Conservation (phyloP, 2,888 invertebrate species). For the Callosobruchus maculatus region DNA sequence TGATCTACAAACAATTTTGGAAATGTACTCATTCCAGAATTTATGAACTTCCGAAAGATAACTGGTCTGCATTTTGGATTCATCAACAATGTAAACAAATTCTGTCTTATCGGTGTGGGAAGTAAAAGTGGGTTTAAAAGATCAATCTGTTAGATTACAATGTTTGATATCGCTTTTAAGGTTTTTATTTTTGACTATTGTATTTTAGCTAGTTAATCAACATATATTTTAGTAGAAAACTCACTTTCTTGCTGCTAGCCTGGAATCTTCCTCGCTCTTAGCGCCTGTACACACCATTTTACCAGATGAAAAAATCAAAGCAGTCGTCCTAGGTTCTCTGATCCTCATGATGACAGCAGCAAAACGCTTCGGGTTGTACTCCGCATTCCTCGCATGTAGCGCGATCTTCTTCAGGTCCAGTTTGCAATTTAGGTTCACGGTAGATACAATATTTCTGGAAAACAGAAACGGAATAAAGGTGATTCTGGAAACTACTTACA, state of each 20-base stretch:
- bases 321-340: constrained; percentile 83
- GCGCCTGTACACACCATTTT: constrained; percentile 89
- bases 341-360: constrained; percentile 98
- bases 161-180: too few relatives aligned
- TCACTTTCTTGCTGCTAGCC: constrained; percentile 69
- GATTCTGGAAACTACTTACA: too few relatives aligned
- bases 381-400: constrained; percentile 95
- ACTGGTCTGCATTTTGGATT: too few relatives aligned
- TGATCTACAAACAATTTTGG: too few relatives aligned
- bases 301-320: constrained; percentile 78
- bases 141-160: too few relatives aligned
- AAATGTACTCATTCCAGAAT: too few relatives aligned
- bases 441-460: constrained; percentile 94
- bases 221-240: constrained; percentile 38
- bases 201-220: too few relatives aligned
- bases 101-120: too few relatives aligned
- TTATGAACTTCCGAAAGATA: too few relatives aligned
- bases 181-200: too few relatives aligned
- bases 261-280: constrained; percentile 76
- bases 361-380: constrained; percentile 98
- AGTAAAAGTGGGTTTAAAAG: too few relatives aligned
- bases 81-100: too few relatives aligned
- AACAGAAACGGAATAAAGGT: constrained; percentile 4
- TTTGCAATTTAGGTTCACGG: constrained; percentile 93
- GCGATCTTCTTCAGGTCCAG: constrained; percentile 96